Percentiles rank a stretch among this genome's conserved stretches.
Conservation (phyloP, 2,888 invertebrate genomes). For the Andrena chrysosceles region DNA sequence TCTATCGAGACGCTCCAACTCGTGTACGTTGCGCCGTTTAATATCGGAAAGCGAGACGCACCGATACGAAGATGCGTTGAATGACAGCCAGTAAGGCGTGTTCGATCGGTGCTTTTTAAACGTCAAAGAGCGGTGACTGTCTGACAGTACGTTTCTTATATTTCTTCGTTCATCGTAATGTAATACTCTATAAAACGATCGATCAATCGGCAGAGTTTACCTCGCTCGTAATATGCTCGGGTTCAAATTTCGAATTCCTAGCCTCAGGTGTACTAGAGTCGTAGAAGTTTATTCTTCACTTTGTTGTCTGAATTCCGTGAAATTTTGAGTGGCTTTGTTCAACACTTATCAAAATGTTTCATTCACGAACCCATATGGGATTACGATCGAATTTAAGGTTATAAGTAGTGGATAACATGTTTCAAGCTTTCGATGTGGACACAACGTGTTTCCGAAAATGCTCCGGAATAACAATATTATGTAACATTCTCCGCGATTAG, state of each 20-base stretch:
- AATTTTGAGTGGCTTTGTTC: neutral
- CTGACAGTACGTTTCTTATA: neutral
- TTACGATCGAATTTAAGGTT: slow-evolving; percentile 41
- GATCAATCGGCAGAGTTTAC: slow-evolving; percentile 19
- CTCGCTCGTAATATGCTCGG: slow-evolving; percentile 4
- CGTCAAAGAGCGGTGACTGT: slow-evolving; percentile 13
- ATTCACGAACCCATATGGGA: neutral
- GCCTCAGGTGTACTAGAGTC: neutral
- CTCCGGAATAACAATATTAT: slow-evolving; percentile 16
- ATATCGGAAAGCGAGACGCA: slow-evolving; percentile 36
- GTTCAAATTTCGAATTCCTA: slow-evolving; percentile 17
- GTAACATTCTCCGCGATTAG: slow-evolving; percentile 7
- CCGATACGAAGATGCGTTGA: slow-evolving; percentile 35
- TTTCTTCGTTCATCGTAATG: neutral
- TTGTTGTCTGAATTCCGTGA: neutral
- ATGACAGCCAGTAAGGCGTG: slow-evolving; percentile 60
- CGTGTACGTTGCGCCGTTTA: slow-evolving; percentile 7
- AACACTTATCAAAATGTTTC: neutral
- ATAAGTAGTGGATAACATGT: slow-evolving; percentile 16
- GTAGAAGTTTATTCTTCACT: slow-evolving; percentile 16
- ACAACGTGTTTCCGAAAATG: neutral
- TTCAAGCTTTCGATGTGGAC: neutral
- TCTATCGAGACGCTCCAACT: neutral
- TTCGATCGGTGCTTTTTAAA: slow-evolving; percentile 47
- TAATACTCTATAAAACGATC: slow-evolving; percentile 6